Evolutionary conservation across 2,888 invertebrate genomes (phyloP).

Genomic region (Ophonus ardosiacus): DNA sequence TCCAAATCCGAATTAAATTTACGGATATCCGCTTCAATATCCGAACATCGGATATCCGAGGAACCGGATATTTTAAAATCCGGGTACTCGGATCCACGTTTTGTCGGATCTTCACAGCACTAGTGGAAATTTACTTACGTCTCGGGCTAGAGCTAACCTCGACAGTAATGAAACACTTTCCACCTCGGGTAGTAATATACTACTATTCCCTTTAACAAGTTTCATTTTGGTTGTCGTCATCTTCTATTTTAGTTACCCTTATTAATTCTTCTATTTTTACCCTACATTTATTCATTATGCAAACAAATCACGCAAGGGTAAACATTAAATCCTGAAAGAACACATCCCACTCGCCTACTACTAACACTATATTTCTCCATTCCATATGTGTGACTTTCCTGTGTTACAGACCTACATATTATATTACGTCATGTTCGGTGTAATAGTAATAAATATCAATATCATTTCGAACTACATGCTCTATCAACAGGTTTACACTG

Average conservation of each 20-base stretch:
- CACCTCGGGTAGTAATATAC: too few species aligned
- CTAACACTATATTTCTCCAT: not conserved
- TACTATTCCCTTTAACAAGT: not conserved
- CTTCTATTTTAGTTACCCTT: not conserved
- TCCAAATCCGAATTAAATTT: too few species aligned
- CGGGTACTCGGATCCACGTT: too few species aligned
- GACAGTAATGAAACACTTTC: too few species aligned
- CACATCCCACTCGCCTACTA: not conserved
- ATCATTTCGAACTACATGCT: not conserved
- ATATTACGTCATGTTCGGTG: conserved; percentile 22
- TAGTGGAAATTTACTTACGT: too few species aligned
- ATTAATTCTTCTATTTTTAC: not conserved
- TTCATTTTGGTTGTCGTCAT: not conserved
- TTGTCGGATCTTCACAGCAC: too few species aligned
- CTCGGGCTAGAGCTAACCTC: too few species aligned
- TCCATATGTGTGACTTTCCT: not conserved
- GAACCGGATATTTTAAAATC: too few species aligned
- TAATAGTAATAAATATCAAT: conserved; percentile 25
- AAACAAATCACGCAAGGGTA: not conserved
- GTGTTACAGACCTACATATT: conserved; percentile 9
- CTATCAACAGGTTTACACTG: conserved; percentile 1
- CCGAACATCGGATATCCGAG: too few species aligned
- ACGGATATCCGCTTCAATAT: too few species aligned
- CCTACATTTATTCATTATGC: not conserved
- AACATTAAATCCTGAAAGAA: not conserved